A percentile compares a stretch with the other conserved stretches of the same genome.
These are phyloP conservation scores for Plotosus lineatus DNA, from an alignment of 2,113 vertebrate genomes.

Conservation along the genomic window DNA sequence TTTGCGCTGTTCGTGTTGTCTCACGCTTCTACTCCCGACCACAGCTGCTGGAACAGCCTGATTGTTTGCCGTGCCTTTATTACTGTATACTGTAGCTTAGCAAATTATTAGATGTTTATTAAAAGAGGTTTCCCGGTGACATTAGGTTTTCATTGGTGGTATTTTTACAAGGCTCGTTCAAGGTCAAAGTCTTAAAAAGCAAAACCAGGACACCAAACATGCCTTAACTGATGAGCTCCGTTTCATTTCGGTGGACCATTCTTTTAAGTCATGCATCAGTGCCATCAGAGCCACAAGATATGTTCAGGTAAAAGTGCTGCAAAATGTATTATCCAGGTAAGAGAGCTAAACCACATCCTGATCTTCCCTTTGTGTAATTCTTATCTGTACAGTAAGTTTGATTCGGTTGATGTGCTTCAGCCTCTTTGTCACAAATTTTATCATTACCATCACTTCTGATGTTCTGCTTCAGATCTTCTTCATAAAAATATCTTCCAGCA, in stretches of 20 bases:
- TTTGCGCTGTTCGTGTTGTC: conserved; percentile 7
- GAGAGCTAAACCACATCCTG: neutral
- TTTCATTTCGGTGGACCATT: no score
- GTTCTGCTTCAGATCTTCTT: neutral
- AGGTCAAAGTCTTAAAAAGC: neutral
- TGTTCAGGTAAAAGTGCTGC: neutral
- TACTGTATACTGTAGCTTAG: neutral
- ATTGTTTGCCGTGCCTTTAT: neutral
- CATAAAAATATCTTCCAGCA: neutral
- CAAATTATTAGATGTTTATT: neutral
- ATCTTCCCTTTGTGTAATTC: neutral
- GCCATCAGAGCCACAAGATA: neutral
- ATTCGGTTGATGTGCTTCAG: neutral
- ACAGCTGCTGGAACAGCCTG: neutral
- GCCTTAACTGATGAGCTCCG: no score
- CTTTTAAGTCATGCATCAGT: neutral
- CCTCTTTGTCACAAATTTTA: neutral
- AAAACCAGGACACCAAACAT: neutral
- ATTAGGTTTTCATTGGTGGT: neutral
- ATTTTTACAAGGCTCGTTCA: neutral
- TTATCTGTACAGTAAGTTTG: no score
- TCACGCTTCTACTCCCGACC: conserved; percentile 7
- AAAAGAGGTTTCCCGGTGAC: neutral
- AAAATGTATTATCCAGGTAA: no score
- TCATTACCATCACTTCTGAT: neutral